Percentiles rank a stretch among this genome's conserved stretches.
Evolutionary conservation across 2,113 vertebrate species (phyloP).

Genomic region (Arvicanthis niloticus): DNA sequence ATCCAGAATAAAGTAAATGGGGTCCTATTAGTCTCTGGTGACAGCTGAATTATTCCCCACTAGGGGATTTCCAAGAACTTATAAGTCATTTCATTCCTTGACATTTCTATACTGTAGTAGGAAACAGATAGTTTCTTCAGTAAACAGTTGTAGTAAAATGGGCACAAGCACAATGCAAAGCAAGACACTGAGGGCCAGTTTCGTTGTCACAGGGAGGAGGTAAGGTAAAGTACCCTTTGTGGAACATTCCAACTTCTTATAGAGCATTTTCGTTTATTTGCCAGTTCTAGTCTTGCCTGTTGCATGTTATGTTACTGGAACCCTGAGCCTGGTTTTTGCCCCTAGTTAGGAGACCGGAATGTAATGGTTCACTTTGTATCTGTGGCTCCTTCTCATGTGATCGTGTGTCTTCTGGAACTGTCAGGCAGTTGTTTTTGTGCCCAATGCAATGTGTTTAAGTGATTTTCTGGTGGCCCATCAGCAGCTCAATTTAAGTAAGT

Average conservation of each 20-base stretch:
- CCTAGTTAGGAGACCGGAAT: neutral
- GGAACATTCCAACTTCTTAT: constrained; percentile 19
- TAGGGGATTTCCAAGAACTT: constrained; percentile 41
- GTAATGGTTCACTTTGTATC: neutral
- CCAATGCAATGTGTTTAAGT: constrained; percentile 18
- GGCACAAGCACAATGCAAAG: neutral
- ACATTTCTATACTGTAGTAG: neutral
- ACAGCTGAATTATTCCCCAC: constrained; percentile 42
- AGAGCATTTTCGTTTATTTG: constrained; percentile 11
- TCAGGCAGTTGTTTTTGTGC: neutral
- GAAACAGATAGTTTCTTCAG: constrained; percentile 44
- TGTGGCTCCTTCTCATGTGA: neutral
- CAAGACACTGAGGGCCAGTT: constrained; percentile 16
- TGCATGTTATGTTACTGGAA: neutral
- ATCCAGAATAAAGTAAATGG: neutral
- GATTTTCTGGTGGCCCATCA: constrained; percentile 13
- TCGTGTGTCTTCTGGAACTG: neutral
- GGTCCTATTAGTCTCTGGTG: constrained; percentile 21
- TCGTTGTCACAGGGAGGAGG: neutral
- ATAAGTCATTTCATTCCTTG: constrained; percentile 55
- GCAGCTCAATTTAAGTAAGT: constrained; percentile 46
- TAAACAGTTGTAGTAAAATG: constrained; percentile 37
- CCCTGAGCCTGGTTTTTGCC: neutral
- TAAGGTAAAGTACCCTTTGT: neutral
- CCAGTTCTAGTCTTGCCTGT: neutral